Evolutionary conservation across 2,888 invertebrate genomes (phyloP).

Genomic region (Rhodophaea formosa): DNA sequence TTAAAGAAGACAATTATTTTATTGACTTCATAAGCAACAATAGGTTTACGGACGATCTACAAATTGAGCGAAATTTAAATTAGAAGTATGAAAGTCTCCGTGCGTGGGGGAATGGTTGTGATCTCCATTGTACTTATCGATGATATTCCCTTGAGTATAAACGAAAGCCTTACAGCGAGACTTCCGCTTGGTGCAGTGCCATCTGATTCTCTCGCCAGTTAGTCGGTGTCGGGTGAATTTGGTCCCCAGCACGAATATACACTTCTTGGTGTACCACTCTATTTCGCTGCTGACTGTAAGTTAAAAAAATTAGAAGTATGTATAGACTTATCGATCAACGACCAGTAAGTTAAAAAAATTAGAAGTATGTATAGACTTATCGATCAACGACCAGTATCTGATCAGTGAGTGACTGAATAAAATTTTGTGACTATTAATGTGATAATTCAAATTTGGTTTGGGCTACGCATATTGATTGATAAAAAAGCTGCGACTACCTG

Average conservation of each 20-base stretch:
- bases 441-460: too few relatives aligned
- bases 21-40: neutral
- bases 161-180: constrained; percentile 26
- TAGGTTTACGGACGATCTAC: neutral
- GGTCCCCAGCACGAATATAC: neutral
- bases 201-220: neutral
- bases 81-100: neutral
- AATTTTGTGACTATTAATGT: too few relatives aligned
- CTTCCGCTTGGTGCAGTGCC: constrained; percentile 28
- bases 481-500: too few relatives aligned
- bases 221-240: neutral
- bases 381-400: too few relatives aligned
- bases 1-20: too few relatives aligned
- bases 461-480: too few relatives aligned
- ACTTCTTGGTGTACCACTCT: neutral
- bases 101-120: constrained; percentile 29
- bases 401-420: too few relatives aligned
- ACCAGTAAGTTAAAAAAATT: neutral
- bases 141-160: constrained; percentile 22
- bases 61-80: neutral
- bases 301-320: neutral
- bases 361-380: too few relatives aligned
- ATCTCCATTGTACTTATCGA: constrained; percentile 27
- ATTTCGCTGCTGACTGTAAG: neutral
- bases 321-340: neutral